phyloP scores from a whole-genome alignment of 2,888 invertebrate genomes.

The Odontomyia ornata region DNA sequence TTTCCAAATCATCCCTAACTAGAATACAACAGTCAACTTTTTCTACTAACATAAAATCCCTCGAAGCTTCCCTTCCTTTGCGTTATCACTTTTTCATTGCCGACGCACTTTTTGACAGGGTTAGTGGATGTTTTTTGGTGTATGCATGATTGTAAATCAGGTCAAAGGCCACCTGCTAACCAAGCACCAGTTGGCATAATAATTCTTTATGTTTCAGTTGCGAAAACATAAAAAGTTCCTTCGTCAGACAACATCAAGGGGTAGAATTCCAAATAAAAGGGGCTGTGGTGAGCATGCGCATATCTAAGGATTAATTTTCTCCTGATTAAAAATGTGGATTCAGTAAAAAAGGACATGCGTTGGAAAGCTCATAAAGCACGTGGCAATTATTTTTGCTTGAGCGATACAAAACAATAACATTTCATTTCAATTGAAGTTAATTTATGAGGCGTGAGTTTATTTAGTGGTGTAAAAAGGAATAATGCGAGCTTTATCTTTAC shows the following conservation, averaged over 20 bases:
- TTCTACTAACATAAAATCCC: neutral
- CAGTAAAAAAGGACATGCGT: conserved; percentile 26
- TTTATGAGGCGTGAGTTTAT: no score
- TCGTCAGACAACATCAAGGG: neutral
- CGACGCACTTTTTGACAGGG: no score
- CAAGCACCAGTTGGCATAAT: conserved; percentile 41
- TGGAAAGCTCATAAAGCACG: conserved; percentile 37
- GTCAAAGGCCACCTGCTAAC: conserved; percentile 42
- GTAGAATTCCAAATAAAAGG: neutral
- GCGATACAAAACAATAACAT: no score
- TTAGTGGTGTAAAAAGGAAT: no score
- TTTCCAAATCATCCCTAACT: no score
- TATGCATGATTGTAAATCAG: conserved; percentile 1
- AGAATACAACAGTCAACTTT: no score
- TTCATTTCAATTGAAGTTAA: no score
- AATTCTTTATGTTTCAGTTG: conserved; percentile 14
- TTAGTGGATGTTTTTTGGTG: no score
- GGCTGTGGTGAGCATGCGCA: conserved; percentile 25
- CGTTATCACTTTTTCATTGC: neutral
- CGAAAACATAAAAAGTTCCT: conserved; percentile 5
- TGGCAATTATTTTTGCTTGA: neutral
- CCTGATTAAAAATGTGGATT: neutral
- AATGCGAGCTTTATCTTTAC: no score
- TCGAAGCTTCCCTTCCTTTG: neutral
- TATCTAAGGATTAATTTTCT: neutral